Conservation (phyloP, 2,113 vertebrate species). For the Narcine bancroftii region DNA sequence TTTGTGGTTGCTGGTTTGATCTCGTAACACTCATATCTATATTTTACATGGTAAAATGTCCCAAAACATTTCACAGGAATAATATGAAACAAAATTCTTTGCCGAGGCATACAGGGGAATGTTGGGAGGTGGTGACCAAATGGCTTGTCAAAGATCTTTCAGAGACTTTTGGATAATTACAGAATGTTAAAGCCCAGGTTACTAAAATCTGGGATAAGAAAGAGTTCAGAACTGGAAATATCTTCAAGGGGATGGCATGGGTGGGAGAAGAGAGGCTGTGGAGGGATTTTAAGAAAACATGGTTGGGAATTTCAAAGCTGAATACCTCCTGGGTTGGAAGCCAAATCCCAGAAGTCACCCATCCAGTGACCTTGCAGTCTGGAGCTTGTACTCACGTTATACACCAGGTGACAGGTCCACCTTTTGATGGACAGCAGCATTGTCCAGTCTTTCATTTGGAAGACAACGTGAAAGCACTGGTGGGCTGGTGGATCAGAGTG, state of each 20-base stretch:
- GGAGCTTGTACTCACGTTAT: neutral
- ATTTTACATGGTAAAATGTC: neutral
- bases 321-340: no score
- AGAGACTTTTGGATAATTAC: no score
- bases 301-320: neutral
- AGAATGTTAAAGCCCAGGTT: neutral
- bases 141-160: neutral
- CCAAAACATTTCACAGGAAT: neutral
- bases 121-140: neutral
- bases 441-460: neutral
- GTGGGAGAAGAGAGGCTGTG: neutral
- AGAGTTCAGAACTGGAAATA: neutral
- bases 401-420: neutral
- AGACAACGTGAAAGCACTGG: neutral
- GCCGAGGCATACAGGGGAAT: neutral
- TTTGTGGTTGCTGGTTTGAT: no score
- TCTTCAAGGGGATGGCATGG: neutral
- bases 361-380: neutral
- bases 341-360: no score
- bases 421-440: neutral
- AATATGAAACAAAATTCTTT: neutral
- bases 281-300: no score
- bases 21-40: no score
- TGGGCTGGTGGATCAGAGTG: neutral
- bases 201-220: neutral